Evolutionary conservation across 2,888 invertebrate species (phyloP).

Genomic region (Melanostoma mellinum): DNA sequence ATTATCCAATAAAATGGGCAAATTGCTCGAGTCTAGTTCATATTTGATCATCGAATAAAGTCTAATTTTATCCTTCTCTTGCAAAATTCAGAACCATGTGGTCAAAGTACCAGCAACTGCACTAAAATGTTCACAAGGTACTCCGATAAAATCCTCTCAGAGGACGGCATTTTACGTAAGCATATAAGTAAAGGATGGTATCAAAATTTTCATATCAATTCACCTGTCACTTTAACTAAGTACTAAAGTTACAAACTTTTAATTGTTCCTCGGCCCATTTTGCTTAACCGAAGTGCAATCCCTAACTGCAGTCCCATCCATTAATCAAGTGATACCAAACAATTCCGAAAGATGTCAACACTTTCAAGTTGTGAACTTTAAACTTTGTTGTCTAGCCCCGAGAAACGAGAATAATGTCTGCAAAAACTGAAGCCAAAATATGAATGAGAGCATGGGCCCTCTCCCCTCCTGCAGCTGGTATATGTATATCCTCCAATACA

Average conservation of each 20-base stretch:
- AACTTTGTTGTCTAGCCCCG: constrained; percentile 32
- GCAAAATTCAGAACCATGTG: no score
- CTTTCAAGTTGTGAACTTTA: constrained; percentile 40
- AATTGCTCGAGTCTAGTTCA: no score
- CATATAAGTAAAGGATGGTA: no score
- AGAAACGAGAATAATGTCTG: constrained; percentile 22
- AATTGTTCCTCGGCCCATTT: constrained; percentile 9
- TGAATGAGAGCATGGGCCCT: not conserved
- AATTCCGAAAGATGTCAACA: constrained; percentile 47
- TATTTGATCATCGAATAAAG: no score
- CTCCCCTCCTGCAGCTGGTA: not conserved
- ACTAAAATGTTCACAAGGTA: no score
- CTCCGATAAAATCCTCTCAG: no score
- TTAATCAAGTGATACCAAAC: constrained; percentile 50
- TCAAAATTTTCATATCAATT: not conserved
- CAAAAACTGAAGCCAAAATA: not conserved
- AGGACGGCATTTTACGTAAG: no score
- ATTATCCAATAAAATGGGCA: no score
- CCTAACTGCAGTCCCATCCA: not conserved
- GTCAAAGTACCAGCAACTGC: no score
- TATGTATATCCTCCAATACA: not conserved
- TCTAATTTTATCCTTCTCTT: no score
- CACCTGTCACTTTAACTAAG: not conserved
- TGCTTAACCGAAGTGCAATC: not conserved
- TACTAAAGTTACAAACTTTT: constrained; percentile 23